Percentiles rank a stretch among this genome's conserved stretches.
These are phyloP conservation scores for Iselma pallidipennis DNA, from an alignment of 2,888 invertebrate genomes.

Conservation along the genomic window DNA sequence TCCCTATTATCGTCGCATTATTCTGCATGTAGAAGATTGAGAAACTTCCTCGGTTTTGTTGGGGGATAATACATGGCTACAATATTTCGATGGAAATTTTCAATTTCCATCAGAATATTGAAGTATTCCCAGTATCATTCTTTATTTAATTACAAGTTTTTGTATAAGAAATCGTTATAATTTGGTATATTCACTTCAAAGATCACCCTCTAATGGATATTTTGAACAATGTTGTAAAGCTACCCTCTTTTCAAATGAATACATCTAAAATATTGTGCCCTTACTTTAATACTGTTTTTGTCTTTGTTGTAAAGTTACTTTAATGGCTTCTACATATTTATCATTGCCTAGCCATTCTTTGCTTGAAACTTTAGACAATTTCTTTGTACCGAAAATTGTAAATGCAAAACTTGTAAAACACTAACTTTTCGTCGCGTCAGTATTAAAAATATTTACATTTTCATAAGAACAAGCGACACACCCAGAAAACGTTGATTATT, in stretches of 20 bases:
- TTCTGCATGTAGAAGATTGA: not conserved
- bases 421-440: not conserved
- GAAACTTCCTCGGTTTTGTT: not conserved
- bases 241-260: not conserved
- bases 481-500: too few species aligned
- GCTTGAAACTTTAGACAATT: not conserved
- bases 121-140: not conserved
- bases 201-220: not conserved
- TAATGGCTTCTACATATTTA: constrained; percentile 3
- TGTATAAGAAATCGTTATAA: not conserved
- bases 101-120: not conserved
- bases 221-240: not conserved
- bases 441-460: not conserved
- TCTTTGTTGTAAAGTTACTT: not conserved
- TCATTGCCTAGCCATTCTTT: not conserved
- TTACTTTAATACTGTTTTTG: not conserved
- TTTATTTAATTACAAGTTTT: not conserved
- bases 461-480: not conserved
- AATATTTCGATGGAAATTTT: not conserved
- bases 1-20: not conserved
- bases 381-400: not conserved
- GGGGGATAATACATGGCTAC: not conserved
- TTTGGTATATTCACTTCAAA: not conserved
- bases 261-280: not conserved
- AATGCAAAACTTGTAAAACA: not conserved